Conservation (phyloP, 1,140 invertebrate species). For the Tachypleus tridentatus region DNA sequence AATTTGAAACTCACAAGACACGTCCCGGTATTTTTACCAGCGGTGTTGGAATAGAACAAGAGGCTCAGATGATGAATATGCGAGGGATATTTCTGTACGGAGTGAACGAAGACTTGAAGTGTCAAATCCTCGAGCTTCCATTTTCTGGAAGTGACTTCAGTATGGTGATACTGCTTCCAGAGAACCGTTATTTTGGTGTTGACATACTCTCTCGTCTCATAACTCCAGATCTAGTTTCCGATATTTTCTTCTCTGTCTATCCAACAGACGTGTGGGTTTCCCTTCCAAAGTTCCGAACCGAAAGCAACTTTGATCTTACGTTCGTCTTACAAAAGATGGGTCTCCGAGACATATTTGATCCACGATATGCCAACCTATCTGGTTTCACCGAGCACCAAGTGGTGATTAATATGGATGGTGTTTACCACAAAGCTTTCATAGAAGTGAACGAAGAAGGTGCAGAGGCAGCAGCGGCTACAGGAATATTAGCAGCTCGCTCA, state of each 20-base stretch:
- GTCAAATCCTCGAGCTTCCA: slow-evolving; percentile 69
- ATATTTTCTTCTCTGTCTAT: slow-evolving; percentile 19
- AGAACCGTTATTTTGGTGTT: slow-evolving; percentile 23
- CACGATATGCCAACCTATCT: slow-evolving; percentile 19
- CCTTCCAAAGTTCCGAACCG: slow-evolving; percentile 70
- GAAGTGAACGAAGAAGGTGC: slow-evolving; percentile 72
- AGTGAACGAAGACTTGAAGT: slow-evolving; percentile 41
- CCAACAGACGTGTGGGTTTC: slow-evolving; percentile 50
- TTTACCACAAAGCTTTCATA: slow-evolving; percentile 66
- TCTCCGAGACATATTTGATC: slow-evolving; percentile 22
- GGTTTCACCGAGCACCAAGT: slow-evolving; percentile 14
- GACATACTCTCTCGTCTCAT: slow-evolving; percentile 21
- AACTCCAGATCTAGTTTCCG: slow-evolving; percentile 17
- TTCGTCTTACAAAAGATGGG: slow-evolving; percentile 22
- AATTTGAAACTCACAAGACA: slow-evolving; percentile 35
- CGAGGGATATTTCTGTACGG: slow-evolving; percentile 25
- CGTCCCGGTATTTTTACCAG: slow-evolving; percentile 26
- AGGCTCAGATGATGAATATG: slow-evolving; percentile 25
- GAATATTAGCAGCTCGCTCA: slow-evolving; percentile 17
- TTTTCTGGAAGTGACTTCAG: slow-evolving; percentile 72
- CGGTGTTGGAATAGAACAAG: slow-evolving; percentile 21
- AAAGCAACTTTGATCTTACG: slow-evolving; percentile 37
- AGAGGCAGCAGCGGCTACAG: slow-evolving; percentile 56
- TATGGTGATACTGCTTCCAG: slow-evolving; percentile 48
- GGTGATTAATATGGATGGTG: slow-evolving; percentile 28